These are phyloP conservation scores for Athalia circularis DNA, from an alignment of 2,888 invertebrate genomes.

Conservation along the genomic window DNA sequence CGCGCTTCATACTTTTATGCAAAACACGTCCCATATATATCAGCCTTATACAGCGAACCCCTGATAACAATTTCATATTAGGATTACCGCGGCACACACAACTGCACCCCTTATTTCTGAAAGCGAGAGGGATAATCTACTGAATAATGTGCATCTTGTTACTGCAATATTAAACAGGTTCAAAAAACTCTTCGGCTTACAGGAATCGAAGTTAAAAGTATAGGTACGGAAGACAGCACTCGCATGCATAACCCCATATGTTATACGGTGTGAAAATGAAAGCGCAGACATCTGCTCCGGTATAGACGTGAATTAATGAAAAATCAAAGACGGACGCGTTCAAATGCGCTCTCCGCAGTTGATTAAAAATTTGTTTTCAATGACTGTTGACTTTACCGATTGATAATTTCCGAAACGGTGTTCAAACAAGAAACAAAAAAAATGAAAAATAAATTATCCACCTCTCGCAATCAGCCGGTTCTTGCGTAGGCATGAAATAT, in stretches of 20 bases:
- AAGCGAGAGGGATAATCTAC: slow-evolving; percentile 66
- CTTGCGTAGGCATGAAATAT: background rate
- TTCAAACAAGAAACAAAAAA: slow-evolving; percentile 5
- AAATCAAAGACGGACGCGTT: too few relatives aligned
- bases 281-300: background rate
- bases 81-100: slow-evolving; percentile 60
- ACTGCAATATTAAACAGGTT: slow-evolving; percentile 67
- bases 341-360: background rate
- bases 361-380: background rate
- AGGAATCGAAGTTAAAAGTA: slow-evolving; percentile 14
- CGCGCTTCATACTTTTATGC: slow-evolving; percentile 46
- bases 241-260: background rate
- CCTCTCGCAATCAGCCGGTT: background rate
- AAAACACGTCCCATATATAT: slow-evolving; percentile 56
- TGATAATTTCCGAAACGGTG: slow-evolving; percentile 28
- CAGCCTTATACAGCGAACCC: slow-evolving; percentile 61
- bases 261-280: slow-evolving; percentile 2
- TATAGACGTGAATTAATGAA: background rate
- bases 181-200: slow-evolving; percentile 52
- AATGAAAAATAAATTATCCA: background rate
- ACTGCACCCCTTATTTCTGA: slow-evolving; percentile 56
- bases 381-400: slow-evolving; percentile 17
- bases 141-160: slow-evolving; percentile 68
- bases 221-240: background rate
- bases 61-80: slow-evolving; percentile 66